Evolutionary conservation across 1,140 invertebrate species (phyloP), one percentile per base, ranked within the genome.

Genomic region (Drosophila sp.): DNA sequence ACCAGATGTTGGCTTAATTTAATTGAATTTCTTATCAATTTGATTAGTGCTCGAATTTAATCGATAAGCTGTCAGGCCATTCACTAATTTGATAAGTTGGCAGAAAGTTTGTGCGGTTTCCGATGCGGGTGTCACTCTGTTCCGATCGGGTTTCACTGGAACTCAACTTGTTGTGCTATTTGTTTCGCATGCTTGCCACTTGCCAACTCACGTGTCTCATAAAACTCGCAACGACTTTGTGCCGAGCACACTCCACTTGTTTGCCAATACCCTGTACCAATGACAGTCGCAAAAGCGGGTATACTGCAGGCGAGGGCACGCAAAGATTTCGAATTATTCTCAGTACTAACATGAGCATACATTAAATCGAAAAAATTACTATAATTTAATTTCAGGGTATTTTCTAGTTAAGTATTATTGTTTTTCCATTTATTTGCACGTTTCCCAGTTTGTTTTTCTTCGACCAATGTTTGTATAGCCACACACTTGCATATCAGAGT

Each of bases 51-150:
- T 45, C 45, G 62, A 58, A 66, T 87, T 89, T 71, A 71, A 80
- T 79, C 72, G 78, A 87, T 51, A 89, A 83, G 62, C 67, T 71
- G 72, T 51, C 51, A 45, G 48, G 51, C 56, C 45, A 54, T 72
- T 61, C 64, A 72, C 77, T 79, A 87, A 83, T 87, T 89, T 87
- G 65, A 87, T 79, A 87, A 87, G 76, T 83, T 89, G 40, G 53
- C 34, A 51, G 16, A 50, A 57, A 63, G 65, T 18, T 72, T 65
- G 7, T 65, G 51, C 16, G 53, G 62, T 50, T 67, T 8, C 29
- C 54, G 16, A 56, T 56, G 53, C 34, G 50, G 32, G 27, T 53
- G 32, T 36, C 50, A 53, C 50, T 34, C 5, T 53, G 50, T 7
- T 53, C 51, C 14, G 65, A 50, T 59, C 18, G 29, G 29, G 41